A percentile compares a stretch with the other conserved stretches of the same genome.
These are phyloP conservation scores for Umimayanthus chanpuru DNA, from an alignment of 92 coral and sea anemone species.

Conservation along the genomic window DNA sequence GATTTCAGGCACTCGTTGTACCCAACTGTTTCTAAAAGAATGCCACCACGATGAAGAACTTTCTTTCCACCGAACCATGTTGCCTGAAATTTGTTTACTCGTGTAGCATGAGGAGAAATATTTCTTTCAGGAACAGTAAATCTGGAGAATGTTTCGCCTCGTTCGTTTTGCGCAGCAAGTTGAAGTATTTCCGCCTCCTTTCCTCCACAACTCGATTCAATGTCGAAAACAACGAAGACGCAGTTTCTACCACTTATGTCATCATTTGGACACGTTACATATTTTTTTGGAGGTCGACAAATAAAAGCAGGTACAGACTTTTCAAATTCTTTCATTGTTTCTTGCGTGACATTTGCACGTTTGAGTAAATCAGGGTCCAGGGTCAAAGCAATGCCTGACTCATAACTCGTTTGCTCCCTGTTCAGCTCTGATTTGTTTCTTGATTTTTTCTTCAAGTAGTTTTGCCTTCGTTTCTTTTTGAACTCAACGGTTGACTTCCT, in stretches of 20 bases:
- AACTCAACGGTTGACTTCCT: too few species aligned
- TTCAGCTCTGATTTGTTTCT: too few species aligned
- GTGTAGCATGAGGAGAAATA: constrained; percentile 36
- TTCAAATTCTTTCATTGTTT: constrained; percentile 37
- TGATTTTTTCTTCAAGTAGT: too few species aligned
- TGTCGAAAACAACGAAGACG: constrained; percentile 4
- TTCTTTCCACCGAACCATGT: too few species aligned
- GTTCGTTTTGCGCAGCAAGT: constrained; percentile 29
- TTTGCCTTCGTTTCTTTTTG: too few species aligned
- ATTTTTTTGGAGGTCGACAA: constrained; percentile 25
- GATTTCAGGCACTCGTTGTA: too few species aligned
- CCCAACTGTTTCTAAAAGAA: too few species aligned
- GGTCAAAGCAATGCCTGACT: too few species aligned
- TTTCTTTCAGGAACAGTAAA: constrained; percentile 11
- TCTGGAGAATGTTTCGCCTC: neutral
- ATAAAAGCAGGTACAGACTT: neutral
- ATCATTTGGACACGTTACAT: constrained; percentile 32
- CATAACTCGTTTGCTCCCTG: too few species aligned
- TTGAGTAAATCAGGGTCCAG: too few species aligned
- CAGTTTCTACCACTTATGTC: neutral
- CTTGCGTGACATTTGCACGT: constrained; percentile 9
- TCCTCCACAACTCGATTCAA: constrained; percentile 18
- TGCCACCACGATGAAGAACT: too few species aligned
- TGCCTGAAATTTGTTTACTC: constrained; percentile 43
- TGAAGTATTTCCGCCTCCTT: constrained; percentile 19